A percentile compares a stretch with the other conserved stretches of the same genome.
Evolutionary conservation across 2,888 invertebrate species (phyloP).

Genomic region (Priocnemis perturbator): DNA sequence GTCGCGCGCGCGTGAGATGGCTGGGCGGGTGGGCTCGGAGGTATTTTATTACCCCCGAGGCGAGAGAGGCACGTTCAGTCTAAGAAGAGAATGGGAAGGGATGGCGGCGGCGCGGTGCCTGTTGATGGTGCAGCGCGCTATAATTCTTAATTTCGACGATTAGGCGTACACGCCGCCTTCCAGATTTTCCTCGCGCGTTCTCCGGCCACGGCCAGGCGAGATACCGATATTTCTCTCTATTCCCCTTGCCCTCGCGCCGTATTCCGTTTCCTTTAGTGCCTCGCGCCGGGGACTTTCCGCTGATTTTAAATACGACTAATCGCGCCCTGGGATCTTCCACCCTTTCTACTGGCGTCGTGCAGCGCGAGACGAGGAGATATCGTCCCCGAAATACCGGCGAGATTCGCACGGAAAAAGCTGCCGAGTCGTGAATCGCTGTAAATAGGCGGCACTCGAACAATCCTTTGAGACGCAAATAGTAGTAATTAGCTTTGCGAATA

Average conservation of each 20-base stretch:
- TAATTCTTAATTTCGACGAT: conserved; percentile 56
- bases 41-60: conserved; percentile 50
- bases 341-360: no score
- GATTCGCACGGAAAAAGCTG: no score
- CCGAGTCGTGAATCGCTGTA: no score
- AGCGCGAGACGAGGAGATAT: no score
- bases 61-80: conserved; percentile 29
- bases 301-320: no score
- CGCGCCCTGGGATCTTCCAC: no score
- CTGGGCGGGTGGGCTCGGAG: conserved; percentile 8
- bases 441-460: no score
- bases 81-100: conserved; percentile 49
- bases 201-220: no score
- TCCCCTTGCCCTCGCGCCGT: neutral
- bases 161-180: conserved; percentile 36
- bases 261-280: conserved; percentile 3
- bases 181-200: conserved; percentile 24
- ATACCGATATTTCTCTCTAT: neutral
- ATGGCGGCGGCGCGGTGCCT: conserved; percentile 28
- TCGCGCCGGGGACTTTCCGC: neutral
- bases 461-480: no score
- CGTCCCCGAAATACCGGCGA: no score
- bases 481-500: no score
- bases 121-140: conserved; percentile 29
- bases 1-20: conserved; percentile 22